Percentiles rank a stretch among this genome's conserved stretches.
phyloP scores from a whole-genome alignment of 1,140 invertebrate genomes.

The Drosophila sp. region DNA sequence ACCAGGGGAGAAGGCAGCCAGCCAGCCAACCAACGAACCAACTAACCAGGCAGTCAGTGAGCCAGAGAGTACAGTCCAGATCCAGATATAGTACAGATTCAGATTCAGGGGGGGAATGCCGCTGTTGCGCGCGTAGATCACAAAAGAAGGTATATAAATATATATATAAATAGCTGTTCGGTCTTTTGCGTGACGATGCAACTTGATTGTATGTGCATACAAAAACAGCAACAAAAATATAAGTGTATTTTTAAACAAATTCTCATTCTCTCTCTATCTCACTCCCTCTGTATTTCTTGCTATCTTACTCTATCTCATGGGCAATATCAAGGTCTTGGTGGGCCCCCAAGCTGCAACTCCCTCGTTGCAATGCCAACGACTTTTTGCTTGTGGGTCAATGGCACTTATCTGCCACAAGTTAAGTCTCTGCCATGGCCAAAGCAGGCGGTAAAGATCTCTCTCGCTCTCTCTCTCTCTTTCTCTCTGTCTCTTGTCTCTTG shows the following conservation, averaged over 20 bases:
- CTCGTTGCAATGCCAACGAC: constrained; percentile 56
- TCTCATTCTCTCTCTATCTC: constrained; percentile 23
- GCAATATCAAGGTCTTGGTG: constrained; percentile 69
- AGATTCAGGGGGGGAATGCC: neutral
- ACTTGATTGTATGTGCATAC: neutral
- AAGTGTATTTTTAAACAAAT: constrained; percentile 39
- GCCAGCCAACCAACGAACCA: neutral
- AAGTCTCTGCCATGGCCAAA: constrained; percentile 3
- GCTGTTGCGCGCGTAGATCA: constrained; percentile 13
- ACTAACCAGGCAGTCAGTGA: neutral
- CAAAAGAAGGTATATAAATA: constrained; percentile 11
- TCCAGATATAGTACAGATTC: neutral
- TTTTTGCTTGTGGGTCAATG: constrained; percentile 71
- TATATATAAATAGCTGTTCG: constrained; percentile 60
- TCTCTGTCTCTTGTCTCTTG: neutral
- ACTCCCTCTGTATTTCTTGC: constrained; percentile 31
- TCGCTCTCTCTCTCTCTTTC: neutral
- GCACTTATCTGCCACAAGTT: constrained; percentile 45
- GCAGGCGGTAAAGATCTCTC: constrained; percentile 20
- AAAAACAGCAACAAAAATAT: neutral
- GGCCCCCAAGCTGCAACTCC: constrained; percentile 28
- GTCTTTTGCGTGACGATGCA: constrained; percentile 31
- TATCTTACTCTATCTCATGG: constrained; percentile 55
- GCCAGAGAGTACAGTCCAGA: constrained; percentile 12
- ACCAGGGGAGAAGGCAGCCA: constrained; percentile 25